These are phyloP conservation scores for Macquaria ambigua DNA, from an alignment of 2,113 vertebrate species.

Conservation along the genomic window DNA sequence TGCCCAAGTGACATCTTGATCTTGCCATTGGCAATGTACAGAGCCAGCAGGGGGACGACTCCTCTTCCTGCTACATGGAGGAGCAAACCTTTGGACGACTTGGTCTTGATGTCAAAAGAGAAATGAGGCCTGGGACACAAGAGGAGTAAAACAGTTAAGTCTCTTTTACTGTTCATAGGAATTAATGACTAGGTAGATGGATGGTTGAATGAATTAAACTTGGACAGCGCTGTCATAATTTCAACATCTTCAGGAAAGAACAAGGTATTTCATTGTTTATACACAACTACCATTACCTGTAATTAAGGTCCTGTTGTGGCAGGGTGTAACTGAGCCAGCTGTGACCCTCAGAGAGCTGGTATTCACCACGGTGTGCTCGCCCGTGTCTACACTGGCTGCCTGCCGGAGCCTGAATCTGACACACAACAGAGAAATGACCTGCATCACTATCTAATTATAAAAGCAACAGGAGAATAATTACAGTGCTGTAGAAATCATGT, in stretches of 20 bases:
- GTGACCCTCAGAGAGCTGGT: constrained; percentile 82
- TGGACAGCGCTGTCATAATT: not conserved
- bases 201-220: too few relatives aligned
- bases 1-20: constrained; percentile 84
- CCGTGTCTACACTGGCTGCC: constrained; percentile 44
- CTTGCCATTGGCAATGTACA: constrained; percentile 87
- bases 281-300: constrained; percentile 55
- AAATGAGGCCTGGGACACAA: constrained; percentile 86
- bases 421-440: constrained; percentile 21
- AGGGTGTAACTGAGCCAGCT: constrained; percentile 87
- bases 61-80: constrained; percentile 79
- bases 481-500: not conserved
- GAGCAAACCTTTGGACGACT: constrained; percentile 85
- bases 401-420: constrained; percentile 19
- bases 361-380: constrained; percentile 57
- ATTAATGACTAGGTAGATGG: not conserved
- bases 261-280: not conserved
- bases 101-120: constrained; percentile 86
- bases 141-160: not conserved
- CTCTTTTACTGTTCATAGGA: not conserved
- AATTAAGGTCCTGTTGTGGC: constrained; percentile 78
- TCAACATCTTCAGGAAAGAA: not conserved
- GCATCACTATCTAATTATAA: not conserved
- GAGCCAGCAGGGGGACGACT: constrained; percentile 78
- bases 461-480: not conserved